A percentile compares a stretch with the other conserved stretches of the same genome.
These are phyloP conservation scores for Andricus quercusramuli DNA, from an alignment of 2,888 invertebrate genomes.

Conservation along the genomic window DNA sequence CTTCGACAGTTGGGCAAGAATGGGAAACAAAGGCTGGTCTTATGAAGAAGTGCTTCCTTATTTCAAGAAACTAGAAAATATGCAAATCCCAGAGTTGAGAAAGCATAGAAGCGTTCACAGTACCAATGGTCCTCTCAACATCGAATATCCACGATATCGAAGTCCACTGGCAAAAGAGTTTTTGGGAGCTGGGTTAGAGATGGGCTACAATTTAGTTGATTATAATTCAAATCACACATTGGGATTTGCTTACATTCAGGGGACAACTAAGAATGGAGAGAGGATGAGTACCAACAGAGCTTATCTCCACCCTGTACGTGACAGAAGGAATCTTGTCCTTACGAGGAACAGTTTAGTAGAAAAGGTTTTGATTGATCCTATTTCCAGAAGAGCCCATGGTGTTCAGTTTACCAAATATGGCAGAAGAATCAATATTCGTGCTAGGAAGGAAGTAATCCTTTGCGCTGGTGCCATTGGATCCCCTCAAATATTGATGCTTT, in stretches of 20 bases:
- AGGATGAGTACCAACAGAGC: slow-evolving; percentile 85
- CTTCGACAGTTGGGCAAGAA: slow-evolving; percentile 87
- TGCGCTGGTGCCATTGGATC: slow-evolving; percentile 89
- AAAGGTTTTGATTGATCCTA: slow-evolving; percentile 81
- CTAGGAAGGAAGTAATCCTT: slow-evolving; percentile 86
- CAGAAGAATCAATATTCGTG: slow-evolving; percentile 80
- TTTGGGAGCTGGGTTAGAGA: slow-evolving; percentile 82
- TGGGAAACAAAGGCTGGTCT: slow-evolving; percentile 88
- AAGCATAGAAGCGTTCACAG: slow-evolving; percentile 80
- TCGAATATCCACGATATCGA: slow-evolving; percentile 81
- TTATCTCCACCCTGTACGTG: slow-evolving; percentile 82
- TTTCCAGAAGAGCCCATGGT: slow-evolving; percentile 81
- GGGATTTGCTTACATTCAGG: slow-evolving; percentile 83
- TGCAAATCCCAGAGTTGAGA: slow-evolving; percentile 78
- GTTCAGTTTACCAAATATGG: slow-evolving; percentile 82
- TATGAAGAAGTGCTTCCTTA: slow-evolving; percentile 87
- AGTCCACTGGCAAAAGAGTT: slow-evolving; percentile 83
- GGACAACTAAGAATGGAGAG: slow-evolving; percentile 84
- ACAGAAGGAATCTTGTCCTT: slow-evolving; percentile 83
- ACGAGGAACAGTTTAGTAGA: slow-evolving; percentile 82
- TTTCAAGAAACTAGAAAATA: slow-evolving; percentile 89
- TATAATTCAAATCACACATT: slow-evolving; percentile 83
- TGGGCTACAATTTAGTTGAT: slow-evolving; percentile 82
- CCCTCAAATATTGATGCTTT: slow-evolving; percentile 89
- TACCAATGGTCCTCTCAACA: slow-evolving; percentile 81